Conservation (phyloP, 2,797 vertebrate genomes). For the Corythornis leucogaster region DNA sequence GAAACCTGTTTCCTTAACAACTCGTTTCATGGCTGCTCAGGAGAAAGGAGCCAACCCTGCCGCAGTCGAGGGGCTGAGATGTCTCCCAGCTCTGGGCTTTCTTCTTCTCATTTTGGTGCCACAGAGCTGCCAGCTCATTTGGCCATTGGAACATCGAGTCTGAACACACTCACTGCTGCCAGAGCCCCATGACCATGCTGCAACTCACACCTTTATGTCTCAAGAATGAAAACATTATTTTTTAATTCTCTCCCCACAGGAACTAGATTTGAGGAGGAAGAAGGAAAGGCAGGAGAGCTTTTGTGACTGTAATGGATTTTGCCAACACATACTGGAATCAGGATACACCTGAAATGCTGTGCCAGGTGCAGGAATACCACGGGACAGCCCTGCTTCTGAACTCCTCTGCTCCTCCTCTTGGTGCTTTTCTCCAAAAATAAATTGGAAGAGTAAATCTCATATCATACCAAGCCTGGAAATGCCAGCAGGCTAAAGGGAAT, state of each 20-base stretch:
- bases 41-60: not conserved
- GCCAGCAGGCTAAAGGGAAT: not conserved
- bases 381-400: not conserved
- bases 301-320: not conserved
- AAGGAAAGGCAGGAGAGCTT: not conserved
- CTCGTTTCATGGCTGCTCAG: not conserved
- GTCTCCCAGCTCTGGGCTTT: not conserved
- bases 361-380: not conserved
- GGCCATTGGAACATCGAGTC: not conserved
- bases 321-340: fast-evolving
- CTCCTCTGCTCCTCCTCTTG: not conserved
- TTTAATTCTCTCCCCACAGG: not conserved
- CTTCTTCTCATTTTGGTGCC: fast-evolving
- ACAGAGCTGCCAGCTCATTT: not conserved
- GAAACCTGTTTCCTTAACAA: slow-evolving; percentile 40
- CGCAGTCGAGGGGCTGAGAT: fast-evolving
- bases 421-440: not conserved
- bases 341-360: not conserved
- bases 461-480: not conserved
- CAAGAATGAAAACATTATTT: not conserved
- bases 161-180: not conserved
- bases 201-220: not conserved
- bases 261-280: not conserved
- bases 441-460: not conserved
- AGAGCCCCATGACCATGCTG: fast-evolving